A percentile compares a stretch with the other conserved stretches of the same genome.
phyloP scores from a whole-genome alignment of 2,113 vertebrate genomes.

The Esox niger region DNA sequence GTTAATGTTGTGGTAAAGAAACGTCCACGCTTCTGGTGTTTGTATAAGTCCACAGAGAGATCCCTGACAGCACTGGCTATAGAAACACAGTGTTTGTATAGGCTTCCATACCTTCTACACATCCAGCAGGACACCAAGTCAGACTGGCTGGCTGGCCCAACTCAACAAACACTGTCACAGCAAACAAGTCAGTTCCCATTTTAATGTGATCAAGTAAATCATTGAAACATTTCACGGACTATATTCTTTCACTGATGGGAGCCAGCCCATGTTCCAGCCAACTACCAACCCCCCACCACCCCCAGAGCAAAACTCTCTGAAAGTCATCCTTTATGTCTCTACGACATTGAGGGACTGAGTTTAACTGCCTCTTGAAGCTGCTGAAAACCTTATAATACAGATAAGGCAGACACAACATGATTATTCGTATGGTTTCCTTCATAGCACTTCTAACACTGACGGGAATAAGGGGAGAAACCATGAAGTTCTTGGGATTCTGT shows the following conservation, averaged over 20 bases:
- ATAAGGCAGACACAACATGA: conserved; percentile 57
- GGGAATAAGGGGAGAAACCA: conserved; percentile 54
- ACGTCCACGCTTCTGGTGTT: conserved; percentile 42
- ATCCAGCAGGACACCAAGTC: conserved; percentile 57
- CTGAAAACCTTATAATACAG: conserved; percentile 65
- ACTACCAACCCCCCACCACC: conserved; percentile 50
- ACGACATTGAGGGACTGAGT: conserved; percentile 51
- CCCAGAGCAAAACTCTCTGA: conserved; percentile 47
- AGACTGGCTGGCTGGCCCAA: conserved; percentile 62
- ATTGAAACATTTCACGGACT: conserved; percentile 58
- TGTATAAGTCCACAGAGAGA: conserved; percentile 45
- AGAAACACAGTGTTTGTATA: conserved; percentile 56
- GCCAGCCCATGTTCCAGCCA: conserved; percentile 52
- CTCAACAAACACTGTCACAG: conserved; percentile 71
- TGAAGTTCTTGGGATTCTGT: conserved; percentile 59
- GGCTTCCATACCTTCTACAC: conserved; percentile 54
- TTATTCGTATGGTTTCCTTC: conserved; percentile 64
- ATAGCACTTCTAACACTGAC: conserved; percentile 43
- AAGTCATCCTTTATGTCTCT: conserved; percentile 60
- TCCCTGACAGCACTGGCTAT: conserved; percentile 43
- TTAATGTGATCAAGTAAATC: conserved; percentile 69
- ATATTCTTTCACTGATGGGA: conserved; percentile 56
- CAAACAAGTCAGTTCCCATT: conserved; percentile 68
- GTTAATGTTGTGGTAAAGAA: conserved; percentile 48
- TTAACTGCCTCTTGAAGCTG: conserved; percentile 58